Conservation (phyloP, 2,113 vertebrate species). For the Salvelinus sp. region DNA sequence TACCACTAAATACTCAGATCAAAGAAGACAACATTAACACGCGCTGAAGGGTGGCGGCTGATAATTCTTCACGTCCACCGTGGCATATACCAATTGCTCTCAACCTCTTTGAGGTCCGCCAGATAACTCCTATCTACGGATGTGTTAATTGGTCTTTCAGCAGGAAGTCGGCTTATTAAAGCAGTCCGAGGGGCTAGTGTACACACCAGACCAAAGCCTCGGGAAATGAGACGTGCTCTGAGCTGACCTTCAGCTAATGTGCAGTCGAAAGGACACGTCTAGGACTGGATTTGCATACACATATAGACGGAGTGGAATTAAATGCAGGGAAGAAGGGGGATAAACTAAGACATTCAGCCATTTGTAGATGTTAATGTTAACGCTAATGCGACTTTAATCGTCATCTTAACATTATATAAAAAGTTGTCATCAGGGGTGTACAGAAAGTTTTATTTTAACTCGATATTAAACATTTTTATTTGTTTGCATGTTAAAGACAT, state of each 20-base stretch:
- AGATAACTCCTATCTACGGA: conserved; percentile 60
- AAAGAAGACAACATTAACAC: conserved; percentile 31
- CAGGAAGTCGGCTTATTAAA: conserved; percentile 51
- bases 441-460: conserved; percentile 68
- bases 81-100: conserved; percentile 29
- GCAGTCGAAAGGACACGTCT: conserved; percentile 30
- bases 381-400: neutral
- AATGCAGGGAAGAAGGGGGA: neutral
- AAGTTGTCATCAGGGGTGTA: conserved; percentile 22
- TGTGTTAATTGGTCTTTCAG: conserved; percentile 65
- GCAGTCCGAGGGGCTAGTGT: conserved; percentile 22
- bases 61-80: conserved; percentile 14
- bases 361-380: neutral
- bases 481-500: conserved; percentile 50
- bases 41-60: neutral
- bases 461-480: conserved; percentile 57
- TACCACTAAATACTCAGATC: neutral
- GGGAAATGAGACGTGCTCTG: conserved; percentile 51
- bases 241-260: conserved; percentile 62
- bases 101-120: conserved; percentile 44
- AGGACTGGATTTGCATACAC: conserved; percentile 36
- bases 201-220: conserved; percentile 48
- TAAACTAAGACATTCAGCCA: neutral
- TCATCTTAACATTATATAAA: neutral
- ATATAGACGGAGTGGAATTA: neutral